Evolutionary conservation across 2,888 invertebrate genomes (phyloP).

Genomic region (Petrolisthes manimaculis): DNA sequence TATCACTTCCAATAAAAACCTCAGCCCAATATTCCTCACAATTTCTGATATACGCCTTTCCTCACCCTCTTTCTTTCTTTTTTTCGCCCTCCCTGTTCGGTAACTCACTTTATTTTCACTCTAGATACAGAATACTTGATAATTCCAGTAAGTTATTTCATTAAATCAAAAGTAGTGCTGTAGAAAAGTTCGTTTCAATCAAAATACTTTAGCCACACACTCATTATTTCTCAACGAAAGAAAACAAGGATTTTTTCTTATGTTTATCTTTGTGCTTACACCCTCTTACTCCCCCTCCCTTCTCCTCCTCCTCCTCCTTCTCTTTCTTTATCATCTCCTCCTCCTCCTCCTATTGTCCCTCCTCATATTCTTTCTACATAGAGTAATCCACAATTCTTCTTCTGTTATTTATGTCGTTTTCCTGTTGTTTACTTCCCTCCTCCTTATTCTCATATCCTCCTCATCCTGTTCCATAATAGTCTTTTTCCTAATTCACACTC

Average conservation of each 20-base stretch:
- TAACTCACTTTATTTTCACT: neutral
- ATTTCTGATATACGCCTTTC: neutral
- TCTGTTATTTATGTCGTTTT: neutral
- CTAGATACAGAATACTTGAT: neutral
- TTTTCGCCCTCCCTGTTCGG: neutral
- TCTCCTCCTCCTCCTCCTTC: neutral
- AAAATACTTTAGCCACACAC: too few relatives aligned
- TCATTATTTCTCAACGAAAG: too few relatives aligned
- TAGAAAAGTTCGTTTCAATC: too few relatives aligned
- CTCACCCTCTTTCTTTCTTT: neutral
- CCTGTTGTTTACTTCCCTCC: neutral
- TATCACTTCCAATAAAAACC: neutral
- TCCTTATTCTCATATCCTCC: neutral
- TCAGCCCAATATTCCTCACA: neutral
- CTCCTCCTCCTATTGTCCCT: neutral
- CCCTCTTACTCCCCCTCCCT: neutral
- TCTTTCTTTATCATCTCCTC: neutral
- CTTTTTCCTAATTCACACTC: too few relatives aligned
- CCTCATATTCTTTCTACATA: neutral
- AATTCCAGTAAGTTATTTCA: too few relatives aligned
- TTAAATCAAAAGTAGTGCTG: too few relatives aligned
- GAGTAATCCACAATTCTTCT: neutral
- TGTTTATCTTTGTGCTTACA: too few relatives aligned
- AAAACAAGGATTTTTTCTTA: too few relatives aligned
- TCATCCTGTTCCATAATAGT: too few relatives aligned